Conservation (phyloP, 2,113 vertebrate species). For the Calonectris borealis region DNA sequence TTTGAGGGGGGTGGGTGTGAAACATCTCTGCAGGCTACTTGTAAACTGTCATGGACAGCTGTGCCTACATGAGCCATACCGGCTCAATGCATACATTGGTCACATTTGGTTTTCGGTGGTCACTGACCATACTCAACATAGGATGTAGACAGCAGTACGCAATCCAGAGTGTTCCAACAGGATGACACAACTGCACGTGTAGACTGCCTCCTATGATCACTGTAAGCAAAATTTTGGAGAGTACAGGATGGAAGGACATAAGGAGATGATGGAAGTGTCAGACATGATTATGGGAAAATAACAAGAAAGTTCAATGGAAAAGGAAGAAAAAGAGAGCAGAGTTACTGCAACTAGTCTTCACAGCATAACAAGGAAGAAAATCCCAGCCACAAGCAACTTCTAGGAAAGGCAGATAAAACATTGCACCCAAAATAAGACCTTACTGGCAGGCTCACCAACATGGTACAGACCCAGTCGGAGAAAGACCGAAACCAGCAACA, state of each 20-base stretch:
- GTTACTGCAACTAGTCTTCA: background rate
- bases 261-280: background rate
- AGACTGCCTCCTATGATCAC: background rate
- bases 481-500: background rate
- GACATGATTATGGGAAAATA: background rate
- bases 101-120: background rate
- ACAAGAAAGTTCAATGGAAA: background rate
- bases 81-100: background rate
- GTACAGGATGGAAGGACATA: background rate
- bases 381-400: background rate
- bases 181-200: background rate
- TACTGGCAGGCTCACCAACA: background rate
- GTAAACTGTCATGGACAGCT: background rate
- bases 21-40: background rate
- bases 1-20: background rate
- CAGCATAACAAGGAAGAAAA: background rate
- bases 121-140: background rate
- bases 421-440: background rate
- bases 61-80: background rate
- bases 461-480: background rate
- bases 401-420: background rate
- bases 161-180: background rate
- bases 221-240: background rate
- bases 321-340: background rate
- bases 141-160: background rate